Evolutionary conservation across 2,797 vertebrate genomes (phyloP), one percentile per base, ranked within the genome.

Genomic region (Pygocentrus nattereri): DNA sequence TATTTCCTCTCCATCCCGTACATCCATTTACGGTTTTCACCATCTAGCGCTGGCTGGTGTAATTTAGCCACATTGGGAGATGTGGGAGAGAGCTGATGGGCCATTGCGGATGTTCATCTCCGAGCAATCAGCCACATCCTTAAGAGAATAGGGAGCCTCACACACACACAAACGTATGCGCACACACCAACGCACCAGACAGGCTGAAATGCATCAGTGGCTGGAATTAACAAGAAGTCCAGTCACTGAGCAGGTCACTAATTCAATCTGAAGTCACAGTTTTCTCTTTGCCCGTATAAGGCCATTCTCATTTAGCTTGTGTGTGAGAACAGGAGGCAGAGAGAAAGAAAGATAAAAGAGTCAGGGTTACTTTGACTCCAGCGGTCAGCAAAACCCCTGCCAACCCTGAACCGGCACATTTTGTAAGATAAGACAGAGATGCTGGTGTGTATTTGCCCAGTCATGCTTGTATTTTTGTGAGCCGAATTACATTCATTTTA

Each of bases 141-240:
- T 87, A 80, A 75, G 87, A 87, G 88, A 88, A 89, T 88, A 87
- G 85, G 88, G 85, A 84, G 81, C 50, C 87, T 67, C 44, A 59
- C 79, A 23, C 74, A 61, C 56, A 61, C 73, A 61, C 56, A 30
- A 58, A 75, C 56, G 59, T 38, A 62, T 13, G 58, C 73, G n/a
- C 56, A 62, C 73, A 61, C 56, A 78, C 49, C 52, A 41, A 83
- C 72, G 70, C 72, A 70, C 78, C 64, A 84, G 77, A 84, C 82
- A 73, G 77, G 76, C 75, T 86, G 93, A 90, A 91, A 94, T 93
- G 93, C 94, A 91, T 90, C 91, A 93, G 83, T 89, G 91, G 88
- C 84, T 88, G 77, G 88, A 92, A 91, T 93, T 94, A 95, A 95
- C 90, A 89, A 94, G 93, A 72, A 82, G 59, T 87, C 79, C 38